Base-by-base conservation (phyloP, 2,888 invertebrate genomes). In the Trisateles emortualis region DNA sequence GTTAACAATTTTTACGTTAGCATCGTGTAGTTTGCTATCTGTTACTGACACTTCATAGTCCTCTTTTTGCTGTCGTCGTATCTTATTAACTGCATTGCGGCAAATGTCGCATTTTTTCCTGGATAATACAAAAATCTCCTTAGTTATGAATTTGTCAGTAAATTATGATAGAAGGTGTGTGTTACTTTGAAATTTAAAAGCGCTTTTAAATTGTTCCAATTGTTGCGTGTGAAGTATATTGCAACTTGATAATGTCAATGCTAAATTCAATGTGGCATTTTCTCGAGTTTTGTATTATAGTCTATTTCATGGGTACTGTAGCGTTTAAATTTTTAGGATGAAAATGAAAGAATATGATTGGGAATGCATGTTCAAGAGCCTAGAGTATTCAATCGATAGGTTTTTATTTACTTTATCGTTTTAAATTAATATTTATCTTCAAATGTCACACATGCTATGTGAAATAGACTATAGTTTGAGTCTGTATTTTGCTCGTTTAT, bases 1-100 rank as follows among this genome's bases (percentile, higher is more conserved):
- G 16, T 10, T 26, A 35, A 14, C 16, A 36, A 14, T 17, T 8
- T 17, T 46, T 59, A 62, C 64, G 64, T 44, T 32, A 35, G 54
- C 54, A 60, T 57, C 66, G 63, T n/a, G n/a, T 45, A 58, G 49
- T 43, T 48, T 24, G 30, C 50, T 55, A 53, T 56, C 55, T 60
- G 60, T 49, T 55, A 19, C 36, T 19, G 19, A 36, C 36, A 36
- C 36, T 19, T 11, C 19, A 19, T 36, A 19, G 36, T 36, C 19
- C 9, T 19, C 17, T 19, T 36, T 36, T 36, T 36, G 36, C 36
- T 36, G 36, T 35, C 35, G 14, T 36, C 10, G 36, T 19, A n/a
- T 36, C 19, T 36, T 36, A 36, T 36, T 36, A 36, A 36, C 36
- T 36, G 19, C 36, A 36, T 10, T 36, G 36, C 19, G 36, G 36